These are phyloP conservation scores for Achatina immaculata DNA, from an alignment of 1,140 invertebrate genomes.

Conservation along the genomic window DNA sequence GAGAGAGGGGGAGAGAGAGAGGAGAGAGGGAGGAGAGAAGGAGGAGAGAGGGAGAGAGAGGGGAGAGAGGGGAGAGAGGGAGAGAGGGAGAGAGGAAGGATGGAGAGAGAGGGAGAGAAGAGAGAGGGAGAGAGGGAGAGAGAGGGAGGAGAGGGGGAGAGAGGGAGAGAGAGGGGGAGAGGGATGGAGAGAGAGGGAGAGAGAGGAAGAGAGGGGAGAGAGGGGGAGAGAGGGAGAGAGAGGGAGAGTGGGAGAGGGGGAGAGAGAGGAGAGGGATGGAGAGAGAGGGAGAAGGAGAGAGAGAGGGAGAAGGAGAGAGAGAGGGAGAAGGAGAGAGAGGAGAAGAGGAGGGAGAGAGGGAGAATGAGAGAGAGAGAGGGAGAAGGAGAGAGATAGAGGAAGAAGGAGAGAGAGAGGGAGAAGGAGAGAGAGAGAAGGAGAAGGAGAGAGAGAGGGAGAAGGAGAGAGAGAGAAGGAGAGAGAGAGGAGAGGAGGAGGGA, in stretches of 20 bases:
- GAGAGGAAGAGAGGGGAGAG: background rate
- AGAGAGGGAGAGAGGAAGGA: no score
- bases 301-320: slow-evolving; percentile 1
- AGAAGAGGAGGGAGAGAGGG: background rate
- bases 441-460: no score
- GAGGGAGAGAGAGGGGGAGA: background rate
- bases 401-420: slow-evolving; percentile 18
- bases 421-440: background rate
- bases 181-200: no score
- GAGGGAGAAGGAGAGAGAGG: background rate
- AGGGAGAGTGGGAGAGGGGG: no score
- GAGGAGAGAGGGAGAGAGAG: no score
- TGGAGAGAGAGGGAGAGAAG: background rate
- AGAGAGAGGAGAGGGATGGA: slow-evolving; percentile 1
- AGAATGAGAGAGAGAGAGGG: slow-evolving; percentile 12
- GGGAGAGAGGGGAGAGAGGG: no score
- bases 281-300: background rate
- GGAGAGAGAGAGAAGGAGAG: no score
- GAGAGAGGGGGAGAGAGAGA: no score
- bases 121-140: slow-evolving; percentile 13
- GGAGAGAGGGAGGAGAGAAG: no score
- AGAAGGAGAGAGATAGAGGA: background rate
- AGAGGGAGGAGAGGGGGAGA: slow-evolving; percentile 2
- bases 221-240: no score
- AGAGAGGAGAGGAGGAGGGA: no score